Evolutionary conservation across 2,888 invertebrate species (phyloP).

Genomic region (Trisateles emortualis): DNA sequence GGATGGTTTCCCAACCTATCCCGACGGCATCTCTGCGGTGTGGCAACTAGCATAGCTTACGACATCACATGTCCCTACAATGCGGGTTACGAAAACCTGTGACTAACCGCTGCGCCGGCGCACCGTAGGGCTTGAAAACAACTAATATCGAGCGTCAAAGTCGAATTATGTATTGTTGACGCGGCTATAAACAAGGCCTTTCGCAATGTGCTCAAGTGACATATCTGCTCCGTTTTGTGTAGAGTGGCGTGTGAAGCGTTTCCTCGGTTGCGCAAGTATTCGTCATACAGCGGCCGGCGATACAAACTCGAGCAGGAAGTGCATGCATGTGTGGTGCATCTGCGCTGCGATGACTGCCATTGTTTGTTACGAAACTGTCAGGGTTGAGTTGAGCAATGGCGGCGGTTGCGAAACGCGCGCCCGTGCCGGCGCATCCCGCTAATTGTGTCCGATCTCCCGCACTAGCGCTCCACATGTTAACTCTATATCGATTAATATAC

Average conservation of each 20-base stretch:
- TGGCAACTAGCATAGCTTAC: conserved; percentile 77
- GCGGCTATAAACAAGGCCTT: conserved; percentile 63
- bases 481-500: conserved; percentile 24
- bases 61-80: conserved; percentile 84
- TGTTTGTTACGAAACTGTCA: conserved; percentile 84
- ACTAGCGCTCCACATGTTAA: conserved; percentile 42
- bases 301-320: conserved; percentile 84
- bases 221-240: conserved; percentile 68
- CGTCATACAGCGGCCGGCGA: conserved; percentile 68
- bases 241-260: conserved; percentile 66
- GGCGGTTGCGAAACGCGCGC: conserved; percentile 74
- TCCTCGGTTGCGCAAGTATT: conserved; percentile 77
- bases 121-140: conserved; percentile 65
- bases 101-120: conserved; percentile 66
- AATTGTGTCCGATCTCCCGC: conserved; percentile 80
- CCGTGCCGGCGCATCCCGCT: conserved; percentile 73
- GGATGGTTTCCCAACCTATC: conserved; percentile 86
- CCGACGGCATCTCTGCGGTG: conserved; percentile 81
- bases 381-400: conserved; percentile 84
- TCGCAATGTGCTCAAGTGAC: conserved; percentile 68
- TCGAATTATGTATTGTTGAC: conserved; percentile 65
- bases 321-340: conserved; percentile 84
- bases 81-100: conserved; percentile 85
- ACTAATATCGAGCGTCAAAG: conserved; percentile 56
- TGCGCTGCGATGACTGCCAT: conserved; percentile 76